Evolutionary conservation across 2,113 vertebrate genomes (phyloP).

Genomic region (Egretta garzetta): DNA sequence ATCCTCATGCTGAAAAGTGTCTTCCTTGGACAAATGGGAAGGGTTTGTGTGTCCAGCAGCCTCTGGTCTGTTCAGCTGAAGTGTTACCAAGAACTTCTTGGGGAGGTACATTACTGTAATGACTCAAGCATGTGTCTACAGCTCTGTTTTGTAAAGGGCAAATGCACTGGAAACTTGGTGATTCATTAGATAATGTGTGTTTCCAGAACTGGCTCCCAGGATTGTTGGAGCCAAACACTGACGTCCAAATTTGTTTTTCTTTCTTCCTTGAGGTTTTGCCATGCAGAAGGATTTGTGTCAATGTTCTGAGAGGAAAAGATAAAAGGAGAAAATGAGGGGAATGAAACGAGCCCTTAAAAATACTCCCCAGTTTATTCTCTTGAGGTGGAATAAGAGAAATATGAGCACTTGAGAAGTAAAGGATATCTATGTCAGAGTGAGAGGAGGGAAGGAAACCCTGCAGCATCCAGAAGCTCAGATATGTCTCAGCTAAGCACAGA

Average conservation of each 20-base stretch:
- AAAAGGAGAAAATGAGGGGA: background rate
- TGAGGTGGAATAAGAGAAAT: background rate
- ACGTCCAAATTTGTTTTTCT: background rate
- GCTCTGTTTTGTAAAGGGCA: conserved; percentile 18
- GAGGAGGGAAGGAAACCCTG: background rate
- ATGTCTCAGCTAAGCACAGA: background rate
- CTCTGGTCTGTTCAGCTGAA: background rate
- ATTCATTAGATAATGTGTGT: conserved; percentile 41
- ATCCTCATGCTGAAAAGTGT: background rate
- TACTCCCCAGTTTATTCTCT: background rate
- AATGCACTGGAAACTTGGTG: conserved; percentile 47
- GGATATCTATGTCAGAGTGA: background rate
- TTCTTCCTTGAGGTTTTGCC: background rate
- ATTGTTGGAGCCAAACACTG: conserved; percentile 10
- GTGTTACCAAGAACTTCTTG: background rate
- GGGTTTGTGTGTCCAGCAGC: background rate
- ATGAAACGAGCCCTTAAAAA: background rate
- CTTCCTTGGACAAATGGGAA: background rate
- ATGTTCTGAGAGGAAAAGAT: conserved; percentile 1
- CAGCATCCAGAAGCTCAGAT: background rate
- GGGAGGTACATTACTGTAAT: background rate
- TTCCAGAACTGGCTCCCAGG: conserved; percentile 42
- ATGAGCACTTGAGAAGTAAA: background rate
- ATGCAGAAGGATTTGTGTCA: background rate
- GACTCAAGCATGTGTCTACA: background rate